Conservation (phyloP, 2,113 vertebrate genomes). For the Cephalophus harveyi region DNA sequence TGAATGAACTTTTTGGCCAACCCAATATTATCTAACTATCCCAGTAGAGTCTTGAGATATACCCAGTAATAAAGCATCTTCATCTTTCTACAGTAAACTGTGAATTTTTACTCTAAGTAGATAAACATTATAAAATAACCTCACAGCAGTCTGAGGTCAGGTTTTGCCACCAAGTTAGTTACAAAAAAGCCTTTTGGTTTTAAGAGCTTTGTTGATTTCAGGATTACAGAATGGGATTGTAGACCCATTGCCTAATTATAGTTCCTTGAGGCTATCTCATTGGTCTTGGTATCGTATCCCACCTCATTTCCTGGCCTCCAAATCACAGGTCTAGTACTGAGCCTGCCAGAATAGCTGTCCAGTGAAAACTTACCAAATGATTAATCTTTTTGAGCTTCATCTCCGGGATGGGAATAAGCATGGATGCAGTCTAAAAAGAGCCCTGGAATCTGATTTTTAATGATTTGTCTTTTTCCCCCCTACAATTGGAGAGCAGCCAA, state of each 20-base stretch:
- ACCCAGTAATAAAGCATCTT: slow-evolving; percentile 5
- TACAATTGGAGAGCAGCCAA: slow-evolving; percentile 3
- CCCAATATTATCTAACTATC: neutral
- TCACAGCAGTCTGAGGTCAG: slow-evolving; percentile 14
- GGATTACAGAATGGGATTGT: neutral
- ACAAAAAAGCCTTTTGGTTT: neutral
- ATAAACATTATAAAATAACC: slow-evolving; percentile 28
- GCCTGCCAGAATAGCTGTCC: neutral
- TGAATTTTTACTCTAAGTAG: neutral
- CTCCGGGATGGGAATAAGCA: neutral
- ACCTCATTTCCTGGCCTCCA: neutral
- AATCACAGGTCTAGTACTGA: neutral
- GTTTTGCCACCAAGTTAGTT: slow-evolving; percentile 25
- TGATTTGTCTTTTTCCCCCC: neutral
- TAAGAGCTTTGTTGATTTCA: slow-evolving; percentile 33
- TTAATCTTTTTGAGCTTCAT: slow-evolving; percentile 11
- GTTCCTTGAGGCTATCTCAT: neutral
- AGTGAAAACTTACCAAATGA: neutral
- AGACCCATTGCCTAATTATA: neutral
- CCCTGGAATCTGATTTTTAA: slow-evolving; percentile 38
- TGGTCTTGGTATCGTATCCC: neutral
- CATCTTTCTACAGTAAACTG: neutral
- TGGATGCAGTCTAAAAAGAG: neutral
- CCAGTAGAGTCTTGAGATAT: neutral
- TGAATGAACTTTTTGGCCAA: neutral